phyloP scores from a whole-genome alignment of 2,888 invertebrate species.

The Pherbina coryleti region DNA sequence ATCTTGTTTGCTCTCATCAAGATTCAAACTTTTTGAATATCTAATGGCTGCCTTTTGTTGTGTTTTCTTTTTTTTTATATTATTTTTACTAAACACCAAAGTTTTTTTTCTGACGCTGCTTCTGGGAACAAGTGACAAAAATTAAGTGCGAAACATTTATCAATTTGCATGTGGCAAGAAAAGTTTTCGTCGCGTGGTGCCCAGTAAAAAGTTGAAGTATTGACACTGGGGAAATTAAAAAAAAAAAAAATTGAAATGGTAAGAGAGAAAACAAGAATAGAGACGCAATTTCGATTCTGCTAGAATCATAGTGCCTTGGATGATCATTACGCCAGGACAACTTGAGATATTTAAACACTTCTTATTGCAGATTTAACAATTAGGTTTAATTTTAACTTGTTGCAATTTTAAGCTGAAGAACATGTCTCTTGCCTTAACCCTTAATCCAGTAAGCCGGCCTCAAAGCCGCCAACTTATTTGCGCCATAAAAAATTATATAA shows the following conservation, averaged over 20 bases:
- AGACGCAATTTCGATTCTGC: no score
- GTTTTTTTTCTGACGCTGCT: neutral
- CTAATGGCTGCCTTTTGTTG: neutral
- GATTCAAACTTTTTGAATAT: neutral
- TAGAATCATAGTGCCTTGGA: no score
- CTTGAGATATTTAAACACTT: no score
- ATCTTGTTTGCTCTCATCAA: neutral
- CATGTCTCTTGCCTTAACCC: no score
- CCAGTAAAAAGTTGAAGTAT: neutral
- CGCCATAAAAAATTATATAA: no score
- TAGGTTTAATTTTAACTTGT: no score
- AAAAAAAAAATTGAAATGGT: constrained; percentile 11
- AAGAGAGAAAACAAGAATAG: no score
- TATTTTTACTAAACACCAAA: neutral
- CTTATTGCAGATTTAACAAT: no score
- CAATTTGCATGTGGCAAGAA: constrained; percentile 6
- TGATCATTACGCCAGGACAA: no score
- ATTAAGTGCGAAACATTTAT: constrained; percentile 27
- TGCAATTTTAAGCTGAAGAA: no score
- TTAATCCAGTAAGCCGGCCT: no score
- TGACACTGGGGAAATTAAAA: constrained; percentile 10
- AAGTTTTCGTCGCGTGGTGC: neutral
- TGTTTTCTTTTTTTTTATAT: neutral
- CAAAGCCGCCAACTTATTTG: no score
- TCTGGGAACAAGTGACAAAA: neutral